Evolutionary conservation across 2,113 vertebrate species (phyloP).

Genomic region (Perccottus glenii): DNA sequence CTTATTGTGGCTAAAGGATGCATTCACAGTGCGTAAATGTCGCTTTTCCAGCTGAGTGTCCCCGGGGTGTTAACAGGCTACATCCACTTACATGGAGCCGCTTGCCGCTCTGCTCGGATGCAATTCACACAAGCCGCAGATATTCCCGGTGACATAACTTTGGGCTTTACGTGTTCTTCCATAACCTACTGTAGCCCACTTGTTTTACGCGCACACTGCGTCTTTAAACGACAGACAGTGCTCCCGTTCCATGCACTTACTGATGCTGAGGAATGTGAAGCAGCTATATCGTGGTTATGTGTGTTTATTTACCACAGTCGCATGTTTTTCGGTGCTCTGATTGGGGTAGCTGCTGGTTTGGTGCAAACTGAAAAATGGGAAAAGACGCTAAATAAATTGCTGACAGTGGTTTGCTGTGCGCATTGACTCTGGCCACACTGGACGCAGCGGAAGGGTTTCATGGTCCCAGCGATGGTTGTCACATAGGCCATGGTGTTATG

Average conservation of each 20-base stretch:
- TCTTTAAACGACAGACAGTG: not conserved
- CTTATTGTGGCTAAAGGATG: conserved; percentile 28
- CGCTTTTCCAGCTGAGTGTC: conserved; percentile 27
- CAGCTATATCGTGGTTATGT: conserved; percentile 34
- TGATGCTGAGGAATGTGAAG: conserved; percentile 72
- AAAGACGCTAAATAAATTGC: conserved; percentile 1
- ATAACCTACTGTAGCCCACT: not conserved
- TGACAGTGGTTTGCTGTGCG: conserved; percentile 38
- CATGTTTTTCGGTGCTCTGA: conserved; percentile 21
- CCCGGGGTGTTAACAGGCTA: conserved; percentile 22
- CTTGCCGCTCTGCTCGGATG: conserved; percentile 14
- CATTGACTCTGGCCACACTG: conserved; percentile 35
- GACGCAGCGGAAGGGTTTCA: conserved; percentile 56
- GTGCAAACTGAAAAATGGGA: conserved; percentile 23
- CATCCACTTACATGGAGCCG: not conserved
- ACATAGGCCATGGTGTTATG: conserved; percentile 77
- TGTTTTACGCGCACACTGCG: not conserved
- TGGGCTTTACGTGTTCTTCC: conserved; percentile 7
- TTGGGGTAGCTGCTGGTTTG: conserved; percentile 10
- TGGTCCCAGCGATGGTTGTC: conserved; percentile 69
- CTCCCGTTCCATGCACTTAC: conserved; percentile 9
- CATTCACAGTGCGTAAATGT: conserved; percentile 23
- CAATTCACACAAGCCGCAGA: conserved; percentile 22
- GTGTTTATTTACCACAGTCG: conserved; percentile 45
- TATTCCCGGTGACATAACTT: conserved; percentile 32